These are phyloP conservation scores for Sinelater perroti DNA, from an alignment of 2,888 invertebrate genomes.

Conservation along the genomic window DNA sequence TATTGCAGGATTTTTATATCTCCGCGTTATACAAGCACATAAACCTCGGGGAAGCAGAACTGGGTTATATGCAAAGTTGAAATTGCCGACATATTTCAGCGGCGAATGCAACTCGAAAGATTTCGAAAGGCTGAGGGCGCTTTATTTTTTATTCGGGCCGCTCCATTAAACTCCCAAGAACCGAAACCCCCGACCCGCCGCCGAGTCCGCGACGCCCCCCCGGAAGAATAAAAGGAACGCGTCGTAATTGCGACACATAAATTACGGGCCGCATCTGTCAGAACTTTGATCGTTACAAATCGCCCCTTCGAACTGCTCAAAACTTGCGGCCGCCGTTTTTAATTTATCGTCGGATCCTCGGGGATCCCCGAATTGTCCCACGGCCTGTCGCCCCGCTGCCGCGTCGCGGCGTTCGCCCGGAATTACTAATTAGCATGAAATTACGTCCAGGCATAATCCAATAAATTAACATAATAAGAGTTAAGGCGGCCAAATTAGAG, in stretches of 20 bases:
- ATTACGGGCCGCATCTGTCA: conserved; percentile 42
- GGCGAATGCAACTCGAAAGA: conserved; percentile 19
- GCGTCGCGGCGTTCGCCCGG: conserved; percentile 5
- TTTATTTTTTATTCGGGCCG: conserved; percentile 22
- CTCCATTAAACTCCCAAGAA: conserved; percentile 14
- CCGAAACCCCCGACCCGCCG: conserved; percentile 7
- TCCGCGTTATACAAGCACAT: conserved; percentile 8
- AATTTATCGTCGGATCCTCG: conserved; percentile 24
- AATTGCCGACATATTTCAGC: conserved; percentile 22
- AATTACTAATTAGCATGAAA: conserved; percentile 27
- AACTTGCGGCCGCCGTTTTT: conserved; percentile 27
- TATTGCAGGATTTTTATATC: conserved; percentile 15
- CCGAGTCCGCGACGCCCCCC: conserved; percentile 9
- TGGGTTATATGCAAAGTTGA: conserved; percentile 22
- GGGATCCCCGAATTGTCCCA: conserved; percentile 14
- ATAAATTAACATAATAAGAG: conserved; percentile 27
- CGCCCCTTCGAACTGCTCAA: conserved; percentile 29
- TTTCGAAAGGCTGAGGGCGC: conserved; percentile 24
- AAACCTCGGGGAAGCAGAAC: conserved; percentile 7
- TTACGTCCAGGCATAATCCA: conserved; percentile 27
- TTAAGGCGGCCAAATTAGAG: conserved; percentile 16
- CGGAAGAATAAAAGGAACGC: conserved; percentile 22
- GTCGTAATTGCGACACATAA: conserved; percentile 40
- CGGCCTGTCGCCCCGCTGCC: not conserved
- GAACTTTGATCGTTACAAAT: conserved; percentile 40